phyloP scores from a whole-genome alignment of 2,888 invertebrate genomes.

The Alitta virens region DNA sequence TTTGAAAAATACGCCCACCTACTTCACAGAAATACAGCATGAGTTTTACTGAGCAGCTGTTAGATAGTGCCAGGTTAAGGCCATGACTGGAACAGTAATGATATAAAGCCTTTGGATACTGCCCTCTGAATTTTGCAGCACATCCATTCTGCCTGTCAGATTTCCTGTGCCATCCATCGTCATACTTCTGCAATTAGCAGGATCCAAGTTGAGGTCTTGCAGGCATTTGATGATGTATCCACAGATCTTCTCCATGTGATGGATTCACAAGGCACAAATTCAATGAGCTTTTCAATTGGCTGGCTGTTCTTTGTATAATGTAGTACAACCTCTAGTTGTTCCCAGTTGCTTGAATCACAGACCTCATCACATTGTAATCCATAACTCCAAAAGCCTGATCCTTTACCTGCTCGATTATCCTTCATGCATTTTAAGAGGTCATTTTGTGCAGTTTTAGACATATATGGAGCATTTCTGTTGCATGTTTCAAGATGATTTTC shows the following conservation, averaged over 20 bases:
- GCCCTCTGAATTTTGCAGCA: not conserved
- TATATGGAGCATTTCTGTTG: slow-evolving; percentile 17
- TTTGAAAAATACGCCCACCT: too few relatives aligned
- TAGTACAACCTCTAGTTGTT: slow-evolving; percentile 6
- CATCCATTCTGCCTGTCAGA: slow-evolving; percentile 10
- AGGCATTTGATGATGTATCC: not conserved
- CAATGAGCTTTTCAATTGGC: not conserved
- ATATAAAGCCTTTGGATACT: too few relatives aligned
- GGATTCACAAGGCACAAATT: too few relatives aligned
- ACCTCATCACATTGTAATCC: slow-evolving; percentile 10
- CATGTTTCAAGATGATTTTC: slow-evolving; percentile 5
- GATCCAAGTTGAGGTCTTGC: not conserved
- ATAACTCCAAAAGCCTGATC: slow-evolving; percentile 1
- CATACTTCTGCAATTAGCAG: not conserved
- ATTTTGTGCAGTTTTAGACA: slow-evolving; percentile 16
- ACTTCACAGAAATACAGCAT: too few relatives aligned
- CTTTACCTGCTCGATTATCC: slow-evolving; percentile 14
- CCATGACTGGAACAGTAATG: too few relatives aligned
- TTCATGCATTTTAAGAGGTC: slow-evolving; percentile 4
- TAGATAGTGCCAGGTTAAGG: too few relatives aligned
- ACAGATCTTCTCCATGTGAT: too few relatives aligned
- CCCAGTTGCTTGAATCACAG: slow-evolving; percentile 7
- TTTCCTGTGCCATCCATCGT: slow-evolving; percentile 14
- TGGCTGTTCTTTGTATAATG: slow-evolving; percentile 6
- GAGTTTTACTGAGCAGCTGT: too few relatives aligned